These are phyloP conservation scores for Lonchura striata DNA, from an alignment of 2,113 vertebrate species.

Conservation along the genomic window DNA sequence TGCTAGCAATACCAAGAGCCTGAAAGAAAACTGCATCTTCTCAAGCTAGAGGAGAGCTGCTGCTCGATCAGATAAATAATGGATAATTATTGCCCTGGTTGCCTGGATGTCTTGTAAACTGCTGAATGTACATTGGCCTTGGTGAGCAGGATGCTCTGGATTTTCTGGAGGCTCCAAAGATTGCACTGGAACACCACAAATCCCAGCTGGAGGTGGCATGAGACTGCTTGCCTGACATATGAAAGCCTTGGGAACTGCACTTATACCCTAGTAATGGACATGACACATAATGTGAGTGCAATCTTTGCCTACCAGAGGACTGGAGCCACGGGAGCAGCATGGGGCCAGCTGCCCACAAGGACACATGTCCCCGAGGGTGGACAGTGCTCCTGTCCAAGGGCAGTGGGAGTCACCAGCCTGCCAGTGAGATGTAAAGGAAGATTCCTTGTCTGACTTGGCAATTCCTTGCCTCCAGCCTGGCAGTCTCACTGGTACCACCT, in stretches of 20 bases:
- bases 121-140: not conserved
- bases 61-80: not conserved
- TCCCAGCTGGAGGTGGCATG: not conserved
- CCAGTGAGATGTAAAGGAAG: not conserved
- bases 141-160: not conserved
- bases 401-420: accelerated
- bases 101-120: not conserved
- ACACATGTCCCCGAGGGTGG: accelerated
- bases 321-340: not conserved
- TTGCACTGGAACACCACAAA: not conserved
- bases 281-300: accelerated
- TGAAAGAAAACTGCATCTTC: not conserved
- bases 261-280: not conserved
- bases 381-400: not conserved
- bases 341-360: no score
- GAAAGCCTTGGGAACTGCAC: not conserved
- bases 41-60: not conserved
- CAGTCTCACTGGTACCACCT: not conserved
- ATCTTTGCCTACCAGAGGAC: accelerated
- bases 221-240: not conserved
- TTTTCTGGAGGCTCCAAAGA: not conserved
- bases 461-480: not conserved
- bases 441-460: not conserved
- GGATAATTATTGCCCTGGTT: not conserved
- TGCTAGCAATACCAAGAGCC: not conserved